Conservation (phyloP, 2,113 vertebrate genomes). For the Pelodiscus sinensis region DNA sequence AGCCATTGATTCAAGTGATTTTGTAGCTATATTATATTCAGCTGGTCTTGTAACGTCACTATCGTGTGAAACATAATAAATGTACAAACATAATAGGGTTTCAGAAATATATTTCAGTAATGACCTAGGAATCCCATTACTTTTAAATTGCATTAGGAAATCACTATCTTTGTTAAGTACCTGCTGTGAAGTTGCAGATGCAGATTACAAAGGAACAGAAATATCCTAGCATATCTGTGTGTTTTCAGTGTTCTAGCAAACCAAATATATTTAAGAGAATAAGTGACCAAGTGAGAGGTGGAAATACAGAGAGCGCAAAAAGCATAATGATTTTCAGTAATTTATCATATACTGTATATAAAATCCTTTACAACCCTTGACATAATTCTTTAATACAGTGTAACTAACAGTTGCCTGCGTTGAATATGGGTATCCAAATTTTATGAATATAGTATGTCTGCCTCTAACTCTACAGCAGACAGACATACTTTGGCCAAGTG, state of each 20-base stretch:
- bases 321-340: neutral
- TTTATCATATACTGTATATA: neutral
- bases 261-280: slow-evolving; percentile 3
- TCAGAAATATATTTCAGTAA: neutral
- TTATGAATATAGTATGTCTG: slow-evolving; percentile 11
- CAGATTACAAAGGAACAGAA: neutral
- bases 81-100: neutral
- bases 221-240: neutral
- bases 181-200: neutral
- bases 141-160: slow-evolving; percentile 11
- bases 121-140: neutral
- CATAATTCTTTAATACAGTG: neutral
- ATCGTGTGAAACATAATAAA: neutral
- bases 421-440: neutral
- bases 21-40: neutral
- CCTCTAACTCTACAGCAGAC: slow-evolving; percentile 41
- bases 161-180: neutral
- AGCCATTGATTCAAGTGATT: neutral
- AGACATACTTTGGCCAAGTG: slow-evolving; percentile 12
- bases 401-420: neutral
- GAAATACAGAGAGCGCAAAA: neutral
- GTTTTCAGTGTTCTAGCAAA: neutral
- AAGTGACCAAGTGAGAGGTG: neutral
- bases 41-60: neutral
- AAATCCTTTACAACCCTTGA: neutral